Evolutionary conservation across 2,888 invertebrate genomes (phyloP).

Genomic region (Auanema freiburgensis): DNA sequence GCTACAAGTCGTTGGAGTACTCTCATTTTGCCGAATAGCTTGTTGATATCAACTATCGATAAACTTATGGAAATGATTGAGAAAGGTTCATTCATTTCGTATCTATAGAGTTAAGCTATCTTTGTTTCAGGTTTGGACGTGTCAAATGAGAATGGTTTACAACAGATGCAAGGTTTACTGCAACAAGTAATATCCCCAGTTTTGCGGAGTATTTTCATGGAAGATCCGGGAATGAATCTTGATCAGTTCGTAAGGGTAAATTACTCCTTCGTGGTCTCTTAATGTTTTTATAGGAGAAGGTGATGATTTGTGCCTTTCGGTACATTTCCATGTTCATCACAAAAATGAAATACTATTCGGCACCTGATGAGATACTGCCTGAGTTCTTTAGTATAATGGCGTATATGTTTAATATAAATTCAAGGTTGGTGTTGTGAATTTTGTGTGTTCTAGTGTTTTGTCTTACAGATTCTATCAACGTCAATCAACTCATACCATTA

Average conservation of each 20-base stretch:
- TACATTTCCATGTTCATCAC: slow-evolving; percentile 8
- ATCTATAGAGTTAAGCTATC: not conserved
- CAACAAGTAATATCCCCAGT: not conserved
- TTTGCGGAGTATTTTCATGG: not conserved
- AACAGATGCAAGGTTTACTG: not conserved
- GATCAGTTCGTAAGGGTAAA: slow-evolving; percentile 3
- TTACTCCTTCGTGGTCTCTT: not conserved
- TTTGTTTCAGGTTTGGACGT: slow-evolving; percentile 1
- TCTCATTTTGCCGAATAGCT: slow-evolving; percentile 11
- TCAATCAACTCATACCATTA: not conserved
- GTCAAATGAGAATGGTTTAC: not conserved
- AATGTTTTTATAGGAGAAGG: not conserved
- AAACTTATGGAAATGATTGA: slow-evolving; percentile 4
- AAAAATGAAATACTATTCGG: not conserved
- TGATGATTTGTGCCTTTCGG: slow-evolving; percentile 13
- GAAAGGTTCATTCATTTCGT: slow-evolving; percentile 4
- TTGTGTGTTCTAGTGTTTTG: not conserved
- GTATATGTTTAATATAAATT: not conserved
- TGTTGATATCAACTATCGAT: slow-evolving; percentile 10
- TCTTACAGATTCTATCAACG: slow-evolving; percentile 6
- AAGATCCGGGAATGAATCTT: not conserved
- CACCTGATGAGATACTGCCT: too few relatives aligned
- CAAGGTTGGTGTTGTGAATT: slow-evolving; percentile 1
- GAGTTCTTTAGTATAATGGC: slow-evolving; percentile 5
- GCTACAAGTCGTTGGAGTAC: not conserved